Base-by-base conservation (phyloP, 1,140 invertebrate genomes). In the Macrobrachium rosenbergii region DNA sequence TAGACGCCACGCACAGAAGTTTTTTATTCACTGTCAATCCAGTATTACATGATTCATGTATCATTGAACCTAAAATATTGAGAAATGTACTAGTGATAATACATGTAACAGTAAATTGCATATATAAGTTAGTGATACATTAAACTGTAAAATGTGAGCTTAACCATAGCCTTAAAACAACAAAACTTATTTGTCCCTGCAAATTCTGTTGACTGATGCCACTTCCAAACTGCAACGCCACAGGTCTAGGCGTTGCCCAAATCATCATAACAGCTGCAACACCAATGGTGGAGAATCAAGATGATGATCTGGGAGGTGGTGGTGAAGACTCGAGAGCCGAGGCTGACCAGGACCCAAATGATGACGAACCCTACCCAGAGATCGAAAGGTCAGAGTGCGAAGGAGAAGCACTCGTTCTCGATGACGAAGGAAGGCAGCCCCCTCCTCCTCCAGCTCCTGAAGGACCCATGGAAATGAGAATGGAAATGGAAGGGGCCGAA, bases 211-310 rank as follows among this genome's bases (percentile, higher is more conserved):
- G 43, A 81, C 62, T n/a, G 28, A 37, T 80, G 23, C 5, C 45
- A 17, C 45, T 43, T 45, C 43, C 37, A 52, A 52, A 52, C 59
- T 81, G 17, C 62, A 28, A 43, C 28, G 17, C 14, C 23, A 21
- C 93, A 81, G 94, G 94, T 89, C 93, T 97, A 72, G 95, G 95
- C 81, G 96, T 96, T 73, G 96, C 95, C 78, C 95, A 96, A 91
- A 97, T 97, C 89, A 96, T 97, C 11, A 97, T 97, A 91, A 97
- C 96, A 19, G 96, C 96, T 37, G 96, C 96, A 69, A 97, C 96
- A 8, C 96, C 96, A 37, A 96, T 96, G 95, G 92, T 94, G 89
- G 96, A 97, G 92, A 79, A 63, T 8, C 92, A 94, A 8, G 95
- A 95, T 59, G 93, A 94, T 80, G 93, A 89, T 94, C 5, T 96